Evolutionary conservation across 2,797 vertebrate species (phyloP).

Genomic region (Chaetophractus vellerosus): DNA sequence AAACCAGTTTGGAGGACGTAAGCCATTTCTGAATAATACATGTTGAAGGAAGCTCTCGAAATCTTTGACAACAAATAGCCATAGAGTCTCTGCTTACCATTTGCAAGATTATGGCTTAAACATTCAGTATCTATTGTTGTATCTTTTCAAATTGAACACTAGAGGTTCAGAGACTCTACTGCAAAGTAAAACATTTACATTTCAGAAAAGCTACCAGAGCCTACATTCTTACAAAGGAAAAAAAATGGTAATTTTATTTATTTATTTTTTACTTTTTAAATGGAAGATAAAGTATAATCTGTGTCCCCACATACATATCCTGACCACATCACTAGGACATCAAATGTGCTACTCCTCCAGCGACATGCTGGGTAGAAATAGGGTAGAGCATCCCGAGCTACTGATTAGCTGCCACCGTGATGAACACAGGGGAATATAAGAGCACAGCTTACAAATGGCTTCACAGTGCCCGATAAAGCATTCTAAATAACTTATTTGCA

Average conservation of each 20-base stretch:
- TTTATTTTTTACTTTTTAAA: not conserved
- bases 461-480: accelerated
- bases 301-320: not conserved
- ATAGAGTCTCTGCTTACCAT: not conserved
- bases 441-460: accelerated
- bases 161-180: not conserved
- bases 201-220: not conserved
- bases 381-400: not conserved
- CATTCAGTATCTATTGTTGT: not conserved
- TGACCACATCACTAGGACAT: accelerated
- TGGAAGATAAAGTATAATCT: not conserved
- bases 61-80: not conserved
- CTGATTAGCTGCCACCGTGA: accelerated
- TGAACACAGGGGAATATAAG: not conserved
- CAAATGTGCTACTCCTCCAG: accelerated
- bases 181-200: not conserved
- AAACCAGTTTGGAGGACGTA: not conserved
- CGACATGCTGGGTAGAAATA: not conserved
- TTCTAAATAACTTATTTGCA: too few relatives aligned
- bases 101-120: not conserved
- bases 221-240: too few relatives aligned
- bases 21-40: not conserved
- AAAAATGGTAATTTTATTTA: not conserved
- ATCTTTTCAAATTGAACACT: not conserved
- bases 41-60: not conserved